Evolutionary conservation across 2,797 vertebrate species (phyloP).

Genomic region (Enteromius unitaeniatus): DNA sequence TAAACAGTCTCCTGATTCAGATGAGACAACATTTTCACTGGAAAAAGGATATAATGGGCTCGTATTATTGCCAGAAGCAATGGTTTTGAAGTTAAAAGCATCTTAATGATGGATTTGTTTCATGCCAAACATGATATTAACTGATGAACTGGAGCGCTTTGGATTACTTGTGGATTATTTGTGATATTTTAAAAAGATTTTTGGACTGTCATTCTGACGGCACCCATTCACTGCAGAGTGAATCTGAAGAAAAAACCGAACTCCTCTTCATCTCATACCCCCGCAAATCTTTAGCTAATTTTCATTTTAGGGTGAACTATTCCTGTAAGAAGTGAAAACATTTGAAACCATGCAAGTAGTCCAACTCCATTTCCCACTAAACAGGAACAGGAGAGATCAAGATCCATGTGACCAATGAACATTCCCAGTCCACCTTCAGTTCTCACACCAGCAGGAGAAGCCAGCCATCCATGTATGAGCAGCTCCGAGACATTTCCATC

Average conservation of each 20-base stretch:
- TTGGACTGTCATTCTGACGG: neutral
- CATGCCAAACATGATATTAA: neutral
- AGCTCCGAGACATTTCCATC: conserved; percentile 96
- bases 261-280: neutral
- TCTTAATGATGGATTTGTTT: neutral
- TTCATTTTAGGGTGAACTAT: neutral
- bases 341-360: neutral
- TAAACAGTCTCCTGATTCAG: neutral
- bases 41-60: neutral
- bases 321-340: neutral
- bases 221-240: neutral
- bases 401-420: conserved; percentile 96
- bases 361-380: neutral
- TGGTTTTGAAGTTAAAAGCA: neutral
- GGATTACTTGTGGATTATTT: too few species aligned
- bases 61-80: neutral
- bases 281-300: neutral
- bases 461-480: conserved; percentile 96
- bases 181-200: neutral
- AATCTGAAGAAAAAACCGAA: neutral
- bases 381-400: conserved; percentile 91
- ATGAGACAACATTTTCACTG: neutral
- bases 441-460: conserved; percentile 84
- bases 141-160: neutral
- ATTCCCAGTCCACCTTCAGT: conserved; percentile 91